Evolutionary conservation across 1,140 invertebrate species (phyloP).

Genomic region (Halesus radiatus): DNA sequence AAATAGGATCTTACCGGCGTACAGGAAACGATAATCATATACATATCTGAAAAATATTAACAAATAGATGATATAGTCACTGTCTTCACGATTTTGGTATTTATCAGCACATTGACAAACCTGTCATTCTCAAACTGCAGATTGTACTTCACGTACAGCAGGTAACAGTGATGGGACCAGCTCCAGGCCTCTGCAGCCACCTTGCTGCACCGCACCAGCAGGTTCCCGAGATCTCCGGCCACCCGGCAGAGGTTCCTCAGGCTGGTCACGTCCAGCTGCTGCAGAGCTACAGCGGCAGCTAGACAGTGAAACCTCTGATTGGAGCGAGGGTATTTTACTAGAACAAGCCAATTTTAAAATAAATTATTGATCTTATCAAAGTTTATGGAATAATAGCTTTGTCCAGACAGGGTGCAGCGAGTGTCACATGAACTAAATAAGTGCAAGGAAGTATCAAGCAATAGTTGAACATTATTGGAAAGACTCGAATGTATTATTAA

Average conservation of each 20-base stretch:
- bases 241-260: not conserved
- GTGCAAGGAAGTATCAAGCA: no score
- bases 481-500: no score
- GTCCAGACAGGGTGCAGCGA: no score
- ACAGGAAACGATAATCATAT: no score
- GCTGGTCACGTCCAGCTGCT: not conserved
- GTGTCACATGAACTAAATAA: no score
- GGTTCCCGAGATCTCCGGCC: conserved; percentile 29
- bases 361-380: no score
- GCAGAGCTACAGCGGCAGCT: conserved; percentile 2
- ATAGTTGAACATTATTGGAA: no score
- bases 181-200: conserved; percentile 23
- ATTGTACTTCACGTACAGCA: conserved; percentile 46
- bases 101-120: conserved; percentile 1
- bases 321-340: not conserved
- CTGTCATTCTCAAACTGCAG: conserved; percentile 36
- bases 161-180: conserved; percentile 27
- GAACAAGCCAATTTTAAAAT: not conserved
- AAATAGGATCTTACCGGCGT: no score
- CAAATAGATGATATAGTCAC: no score
- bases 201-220: conserved; percentile 38
- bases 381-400: no score
- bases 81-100: no score
- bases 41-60: no score
- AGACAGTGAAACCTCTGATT: conserved; percentile 14